phyloP scores from a whole-genome alignment of 2,888 invertebrate species.

The Drosophila vallismaia region DNA sequence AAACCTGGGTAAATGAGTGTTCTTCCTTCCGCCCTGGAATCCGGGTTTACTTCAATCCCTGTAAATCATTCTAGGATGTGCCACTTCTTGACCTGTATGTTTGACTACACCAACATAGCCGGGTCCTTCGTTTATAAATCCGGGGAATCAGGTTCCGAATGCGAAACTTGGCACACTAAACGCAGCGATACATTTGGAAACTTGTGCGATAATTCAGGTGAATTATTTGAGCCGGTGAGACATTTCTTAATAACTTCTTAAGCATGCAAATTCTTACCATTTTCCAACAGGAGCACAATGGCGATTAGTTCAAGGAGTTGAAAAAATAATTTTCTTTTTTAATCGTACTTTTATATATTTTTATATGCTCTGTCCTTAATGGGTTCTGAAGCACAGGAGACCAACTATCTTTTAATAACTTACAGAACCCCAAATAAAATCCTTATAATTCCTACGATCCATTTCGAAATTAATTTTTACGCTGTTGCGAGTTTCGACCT shows the following conservation, averaged over 20 bases:
- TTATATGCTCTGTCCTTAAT: constrained; percentile 25
- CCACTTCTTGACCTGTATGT: constrained; percentile 62
- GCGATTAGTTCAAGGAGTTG: neutral
- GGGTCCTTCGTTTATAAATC: constrained; percentile 37
- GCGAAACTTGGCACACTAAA: constrained; percentile 38
- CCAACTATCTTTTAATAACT: constrained; percentile 3
- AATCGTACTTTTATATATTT: constrained; percentile 38
- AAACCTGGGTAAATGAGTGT: neutral
- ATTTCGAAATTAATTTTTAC: constrained; percentile 18
- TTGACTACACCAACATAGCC: constrained; percentile 49
- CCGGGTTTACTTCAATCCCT: neutral
- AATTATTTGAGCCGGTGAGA: constrained; percentile 30
- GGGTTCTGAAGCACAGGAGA: constrained; percentile 20
- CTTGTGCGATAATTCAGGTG: constrained; percentile 55
- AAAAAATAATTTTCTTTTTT: neutral
- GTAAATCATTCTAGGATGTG: constrained; percentile 40
- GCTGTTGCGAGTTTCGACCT: constrained; percentile 27
- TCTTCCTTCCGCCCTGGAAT: no score
- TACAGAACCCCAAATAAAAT: constrained; percentile 34
- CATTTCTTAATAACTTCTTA: neutral
- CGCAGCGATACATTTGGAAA: constrained; percentile 8
- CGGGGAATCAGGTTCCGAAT: constrained; percentile 40
- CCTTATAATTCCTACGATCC: constrained; percentile 47
- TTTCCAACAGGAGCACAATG: no score
- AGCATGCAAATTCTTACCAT: neutral